phyloP scores from a whole-genome alignment of 2,797 vertebrate species.

The Enteromius treurensis region DNA sequence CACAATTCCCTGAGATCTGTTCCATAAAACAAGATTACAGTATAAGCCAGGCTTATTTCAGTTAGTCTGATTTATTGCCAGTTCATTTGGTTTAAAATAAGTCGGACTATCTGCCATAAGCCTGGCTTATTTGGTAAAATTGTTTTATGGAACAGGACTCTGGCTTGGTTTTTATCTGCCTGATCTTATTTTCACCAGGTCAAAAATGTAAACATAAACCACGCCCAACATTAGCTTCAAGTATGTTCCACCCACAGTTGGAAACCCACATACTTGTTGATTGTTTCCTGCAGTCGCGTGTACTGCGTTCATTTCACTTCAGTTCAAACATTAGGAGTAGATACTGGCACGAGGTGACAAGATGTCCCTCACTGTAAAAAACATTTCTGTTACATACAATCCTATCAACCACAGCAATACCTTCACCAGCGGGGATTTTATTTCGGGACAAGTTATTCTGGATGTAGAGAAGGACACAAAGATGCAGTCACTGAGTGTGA shows the following conservation, averaged over 20 bases:
- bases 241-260: not conserved
- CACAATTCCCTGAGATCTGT: not conserved
- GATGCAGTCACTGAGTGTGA: slow-evolving; percentile 63
- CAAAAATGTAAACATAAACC: not conserved
- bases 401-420: slow-evolving; percentile 61
- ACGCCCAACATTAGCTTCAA: not conserved
- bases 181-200: not conserved
- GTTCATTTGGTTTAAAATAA: too few relatives aligned
- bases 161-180: not conserved
- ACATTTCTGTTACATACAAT: slow-evolving; percentile 63
- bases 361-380: slow-evolving; percentile 66
- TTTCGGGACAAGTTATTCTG: slow-evolving; percentile 65
- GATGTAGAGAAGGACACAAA: slow-evolving; percentile 63
- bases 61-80: too few relatives aligned
- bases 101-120: too few relatives aligned
- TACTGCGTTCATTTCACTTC: too few relatives aligned
- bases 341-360: not conserved
- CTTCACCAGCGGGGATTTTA: slow-evolving; percentile 65
- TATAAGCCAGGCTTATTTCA: too few relatives aligned
- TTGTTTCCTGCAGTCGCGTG: not conserved
- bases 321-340: not conserved
- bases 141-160: too few relatives aligned
- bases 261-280: not conserved
- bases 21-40: too few relatives aligned
- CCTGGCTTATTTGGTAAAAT: too few relatives aligned